A percentile compares a stretch with the other conserved stretches of the same genome.
phyloP scores from a whole-genome alignment of 2,888 invertebrate genomes.

The Griposia aprilina region DNA sequence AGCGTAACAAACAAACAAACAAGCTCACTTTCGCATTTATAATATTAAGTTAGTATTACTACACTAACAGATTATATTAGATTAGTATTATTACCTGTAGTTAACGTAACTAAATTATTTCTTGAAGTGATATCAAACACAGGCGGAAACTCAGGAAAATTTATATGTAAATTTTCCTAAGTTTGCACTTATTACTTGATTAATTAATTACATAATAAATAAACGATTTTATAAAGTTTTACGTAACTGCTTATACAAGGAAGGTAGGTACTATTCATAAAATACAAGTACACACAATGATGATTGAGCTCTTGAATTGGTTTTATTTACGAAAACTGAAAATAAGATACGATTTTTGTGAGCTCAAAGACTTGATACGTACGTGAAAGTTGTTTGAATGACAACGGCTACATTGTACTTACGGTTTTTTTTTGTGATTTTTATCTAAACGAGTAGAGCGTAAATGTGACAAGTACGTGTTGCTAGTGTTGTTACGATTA shows the following conservation, averaged over 20 bases:
- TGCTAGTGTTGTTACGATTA: slow-evolving; percentile 14
- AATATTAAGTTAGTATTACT: too few relatives aligned
- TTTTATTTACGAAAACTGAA: slow-evolving; percentile 10
- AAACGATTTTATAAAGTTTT: background rate
- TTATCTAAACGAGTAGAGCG: slow-evolving; percentile 19
- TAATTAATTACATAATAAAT: background rate
- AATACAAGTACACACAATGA: background rate
- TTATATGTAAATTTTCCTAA: too few relatives aligned
- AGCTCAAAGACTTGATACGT: slow-evolving; percentile 11
- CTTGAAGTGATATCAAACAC: background rate
- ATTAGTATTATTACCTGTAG: background rate
- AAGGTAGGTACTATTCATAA: background rate
- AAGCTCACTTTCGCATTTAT: too few relatives aligned
- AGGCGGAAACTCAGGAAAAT: background rate
- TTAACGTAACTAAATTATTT: background rate
- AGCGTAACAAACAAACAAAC: too few relatives aligned
- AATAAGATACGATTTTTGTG: slow-evolving; percentile 22
- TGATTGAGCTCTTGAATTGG: background rate
- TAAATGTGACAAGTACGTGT: slow-evolving; percentile 16
- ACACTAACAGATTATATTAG: too few relatives aligned
- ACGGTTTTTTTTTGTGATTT: slow-evolving; percentile 52
- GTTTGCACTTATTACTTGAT: too few relatives aligned
- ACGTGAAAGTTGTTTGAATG: slow-evolving; percentile 53
- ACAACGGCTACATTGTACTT: slow-evolving; percentile 34
- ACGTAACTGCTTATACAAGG: background rate